These are phyloP conservation scores for Pyxicephalus adspersus DNA, from an alignment of 2,113 vertebrate genomes.

Conservation along the genomic window DNA sequence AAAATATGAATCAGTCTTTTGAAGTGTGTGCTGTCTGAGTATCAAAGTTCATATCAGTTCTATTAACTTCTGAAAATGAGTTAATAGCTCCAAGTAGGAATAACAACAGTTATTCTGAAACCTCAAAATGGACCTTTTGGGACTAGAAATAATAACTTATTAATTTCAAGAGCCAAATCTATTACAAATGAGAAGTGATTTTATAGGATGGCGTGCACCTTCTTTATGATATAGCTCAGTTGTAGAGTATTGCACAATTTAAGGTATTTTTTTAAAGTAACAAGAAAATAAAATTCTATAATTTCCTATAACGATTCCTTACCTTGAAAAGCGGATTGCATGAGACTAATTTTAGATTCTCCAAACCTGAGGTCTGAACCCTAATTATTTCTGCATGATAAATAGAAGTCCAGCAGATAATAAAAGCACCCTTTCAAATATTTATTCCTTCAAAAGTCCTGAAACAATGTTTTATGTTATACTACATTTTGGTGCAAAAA, in stretches of 20 bases:
- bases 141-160: neutral
- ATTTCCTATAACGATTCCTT: too few species aligned
- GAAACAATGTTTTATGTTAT: too few species aligned
- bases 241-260: neutral
- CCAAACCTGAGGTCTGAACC: too few species aligned
- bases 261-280: too few species aligned
- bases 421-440: too few species aligned
- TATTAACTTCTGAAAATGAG: conserved; percentile 25
- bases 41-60: conserved; percentile 8
- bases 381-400: too few species aligned
- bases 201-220: neutral
- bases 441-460: too few species aligned
- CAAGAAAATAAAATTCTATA: too few species aligned
- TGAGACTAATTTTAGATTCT: too few species aligned
- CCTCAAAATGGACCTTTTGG: conserved; percentile 12
- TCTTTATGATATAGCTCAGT: neutral
- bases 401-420: too few species aligned
- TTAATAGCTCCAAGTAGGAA: neutral
- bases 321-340: too few species aligned
- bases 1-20: conserved; percentile 21
- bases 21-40: neutral
- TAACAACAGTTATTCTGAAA: neutral
- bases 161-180: neutral
- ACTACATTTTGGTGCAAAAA: too few species aligned
- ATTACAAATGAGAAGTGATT: neutral